Evolutionary conservation across 2,888 invertebrate species (phyloP).

Genomic region (Tethea ocularis): DNA sequence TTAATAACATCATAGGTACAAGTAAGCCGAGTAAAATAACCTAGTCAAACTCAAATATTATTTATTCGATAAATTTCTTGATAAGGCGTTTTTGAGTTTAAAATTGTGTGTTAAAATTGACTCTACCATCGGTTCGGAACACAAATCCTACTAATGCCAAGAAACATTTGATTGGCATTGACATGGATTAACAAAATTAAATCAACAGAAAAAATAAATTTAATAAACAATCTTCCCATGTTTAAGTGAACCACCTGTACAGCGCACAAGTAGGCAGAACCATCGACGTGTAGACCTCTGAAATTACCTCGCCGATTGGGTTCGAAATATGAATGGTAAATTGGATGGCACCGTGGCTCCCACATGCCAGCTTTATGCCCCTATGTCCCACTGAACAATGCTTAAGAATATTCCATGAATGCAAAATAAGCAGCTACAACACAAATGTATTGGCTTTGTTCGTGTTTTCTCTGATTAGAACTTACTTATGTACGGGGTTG

Average conservation of each 20-base stretch:
- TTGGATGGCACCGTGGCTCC: constrained; percentile 67
- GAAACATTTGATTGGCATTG: too few relatives aligned
- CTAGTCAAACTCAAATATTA: too few relatives aligned
- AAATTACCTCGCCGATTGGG: constrained; percentile 74
- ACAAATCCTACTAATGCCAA: too few relatives aligned
- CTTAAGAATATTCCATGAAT: constrained; percentile 81
- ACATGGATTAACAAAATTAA: too few relatives aligned
- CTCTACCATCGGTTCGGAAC: too few relatives aligned
- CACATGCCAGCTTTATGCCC: constrained; percentile 56
- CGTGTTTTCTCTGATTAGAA: constrained; percentile 70
- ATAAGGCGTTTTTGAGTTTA: too few relatives aligned
- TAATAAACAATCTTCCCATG: background rate
- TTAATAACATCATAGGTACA: too few relatives aligned
- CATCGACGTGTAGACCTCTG: constrained; percentile 56
- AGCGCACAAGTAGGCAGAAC: constrained; percentile 12
- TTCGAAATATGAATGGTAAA: constrained; percentile 79
- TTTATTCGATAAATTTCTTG: too few relatives aligned
- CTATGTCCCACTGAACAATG: constrained; percentile 64
- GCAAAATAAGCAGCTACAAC: constrained; percentile 75
- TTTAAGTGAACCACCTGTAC: background rate
- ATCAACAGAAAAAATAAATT: too few relatives aligned
- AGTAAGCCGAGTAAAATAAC: too few relatives aligned
- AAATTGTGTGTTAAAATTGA: too few relatives aligned
- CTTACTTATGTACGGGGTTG: constrained; percentile 31
- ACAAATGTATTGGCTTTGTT: constrained; percentile 60